Conservation (phyloP, 2,888 invertebrate genomes). For the Cylindroiulus punctatus region DNA sequence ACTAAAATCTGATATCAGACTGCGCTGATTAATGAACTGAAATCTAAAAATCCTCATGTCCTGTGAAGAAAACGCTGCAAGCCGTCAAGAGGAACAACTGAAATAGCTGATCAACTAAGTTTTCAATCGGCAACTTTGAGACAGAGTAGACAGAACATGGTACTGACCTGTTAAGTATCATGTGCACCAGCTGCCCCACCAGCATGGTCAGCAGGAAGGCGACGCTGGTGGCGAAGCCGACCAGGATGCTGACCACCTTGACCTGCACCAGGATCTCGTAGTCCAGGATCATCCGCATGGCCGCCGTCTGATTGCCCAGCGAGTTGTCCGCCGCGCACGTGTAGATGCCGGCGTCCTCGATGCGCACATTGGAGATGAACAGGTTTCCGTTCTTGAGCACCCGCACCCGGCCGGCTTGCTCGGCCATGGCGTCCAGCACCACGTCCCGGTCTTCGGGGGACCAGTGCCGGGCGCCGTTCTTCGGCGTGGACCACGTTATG, state of each 20-base stretch:
- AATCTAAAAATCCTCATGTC: too few relatives aligned
- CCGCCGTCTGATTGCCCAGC: slow-evolving; percentile 79
- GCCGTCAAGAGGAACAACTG: too few relatives aligned
- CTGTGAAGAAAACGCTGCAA: too few relatives aligned
- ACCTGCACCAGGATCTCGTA: slow-evolving; percentile 85
- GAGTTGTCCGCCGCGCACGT: slow-evolving; percentile 87
- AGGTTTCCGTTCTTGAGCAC: slow-evolving; percentile 82
- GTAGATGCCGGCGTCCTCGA: slow-evolving; percentile 83
- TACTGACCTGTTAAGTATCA: slow-evolving; percentile 60
- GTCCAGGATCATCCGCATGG: slow-evolving; percentile 83
- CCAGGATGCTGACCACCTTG: slow-evolving; percentile 82
- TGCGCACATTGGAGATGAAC: slow-evolving; percentile 74
- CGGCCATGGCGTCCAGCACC: neutral
- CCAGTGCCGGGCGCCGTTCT: slow-evolving; percentile 72
- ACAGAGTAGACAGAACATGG: neutral
- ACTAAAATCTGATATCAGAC: too few relatives aligned
- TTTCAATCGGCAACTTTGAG: too few relatives aligned
- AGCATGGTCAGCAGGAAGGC: slow-evolving; percentile 83
- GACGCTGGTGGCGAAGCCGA: slow-evolving; percentile 82
- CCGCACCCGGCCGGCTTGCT: slow-evolving; percentile 60
- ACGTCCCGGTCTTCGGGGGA: slow-evolving; percentile 69
- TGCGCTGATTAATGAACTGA: too few relatives aligned
- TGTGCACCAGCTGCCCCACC: slow-evolving; percentile 78
- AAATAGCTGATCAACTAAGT: too few relatives aligned
- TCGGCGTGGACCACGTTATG: slow-evolving; percentile 82